Conservation (phyloP, 37 sponge, comb jelly and placozoan species). For the Chondrilla cf. caribensis region DNA sequence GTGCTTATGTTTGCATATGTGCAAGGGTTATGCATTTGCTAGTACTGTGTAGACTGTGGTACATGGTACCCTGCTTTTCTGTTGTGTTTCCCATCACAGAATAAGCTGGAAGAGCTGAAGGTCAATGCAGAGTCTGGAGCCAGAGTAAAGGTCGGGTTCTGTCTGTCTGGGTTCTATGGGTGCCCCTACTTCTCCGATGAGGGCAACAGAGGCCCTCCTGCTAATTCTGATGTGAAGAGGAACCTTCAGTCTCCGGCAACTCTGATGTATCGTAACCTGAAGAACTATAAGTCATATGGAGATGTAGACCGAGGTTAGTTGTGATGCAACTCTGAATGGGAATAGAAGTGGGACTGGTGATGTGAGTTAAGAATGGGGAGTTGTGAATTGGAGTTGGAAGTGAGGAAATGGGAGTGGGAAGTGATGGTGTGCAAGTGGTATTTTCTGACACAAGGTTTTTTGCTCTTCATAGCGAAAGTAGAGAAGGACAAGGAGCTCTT, state of each 20-base stretch:
- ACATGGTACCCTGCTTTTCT: too few relatives aligned
- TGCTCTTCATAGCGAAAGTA: too few relatives aligned
- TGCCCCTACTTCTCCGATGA: conserved; percentile 16
- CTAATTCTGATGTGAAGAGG: background rate
- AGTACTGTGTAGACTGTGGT: too few relatives aligned
- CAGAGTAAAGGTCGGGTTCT: conserved; percentile 6
- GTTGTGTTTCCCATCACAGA: too few relatives aligned
- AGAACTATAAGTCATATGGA: background rate
- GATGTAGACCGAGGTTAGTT: background rate
- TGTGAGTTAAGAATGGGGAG: too few relatives aligned
- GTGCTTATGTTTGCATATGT: background rate
- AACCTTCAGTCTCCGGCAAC: background rate
- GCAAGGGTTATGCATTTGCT: background rate
- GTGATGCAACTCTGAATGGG: too few relatives aligned
- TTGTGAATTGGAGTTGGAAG: too few relatives aligned
- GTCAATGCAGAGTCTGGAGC: background rate
- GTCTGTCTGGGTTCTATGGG: background rate
- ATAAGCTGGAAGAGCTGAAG: background rate
- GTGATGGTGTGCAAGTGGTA: too few relatives aligned
- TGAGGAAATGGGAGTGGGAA: too few relatives aligned
- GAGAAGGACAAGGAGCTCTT: background rate
- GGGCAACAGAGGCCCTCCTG: background rate
- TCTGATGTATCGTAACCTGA: background rate
- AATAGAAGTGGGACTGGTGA: too few relatives aligned
- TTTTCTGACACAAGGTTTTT: too few relatives aligned